A percentile compares a stretch with the other conserved stretches of the same genome.
Conservation (phyloP, 2,888 invertebrate species). For the Scaeva pyrastri region DNA sequence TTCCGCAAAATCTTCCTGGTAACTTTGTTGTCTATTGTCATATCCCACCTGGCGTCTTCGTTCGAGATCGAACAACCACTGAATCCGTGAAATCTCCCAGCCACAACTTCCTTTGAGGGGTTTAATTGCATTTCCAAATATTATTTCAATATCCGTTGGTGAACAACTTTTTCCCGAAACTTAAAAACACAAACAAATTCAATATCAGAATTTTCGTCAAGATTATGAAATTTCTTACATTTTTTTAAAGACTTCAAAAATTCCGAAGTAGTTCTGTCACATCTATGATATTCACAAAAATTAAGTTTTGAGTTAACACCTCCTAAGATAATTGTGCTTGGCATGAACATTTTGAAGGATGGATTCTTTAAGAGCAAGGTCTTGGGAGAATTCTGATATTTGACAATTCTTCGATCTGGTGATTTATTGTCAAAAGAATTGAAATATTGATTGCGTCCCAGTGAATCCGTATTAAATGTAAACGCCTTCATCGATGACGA, state of each 20-base stretch:
- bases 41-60: slow-evolving; percentile 15
- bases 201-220: background rate
- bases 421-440: slow-evolving; percentile 6
- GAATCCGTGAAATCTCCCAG: slow-evolving; percentile 69
- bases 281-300: slow-evolving; percentile 4
- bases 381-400: slow-evolving; percentile 5
- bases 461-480: slow-evolving; percentile 47
- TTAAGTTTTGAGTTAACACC: slow-evolving; percentile 40
- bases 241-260: slow-evolving; percentile 29
- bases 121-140: slow-evolving; percentile 54
- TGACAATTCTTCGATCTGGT: slow-evolving; percentile 38
- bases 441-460: slow-evolving; percentile 48
- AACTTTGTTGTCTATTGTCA: background rate
- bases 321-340: slow-evolving; percentile 36
- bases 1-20: slow-evolving; percentile 48
- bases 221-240: slow-evolving; percentile 19
- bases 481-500: slow-evolving; percentile 63
- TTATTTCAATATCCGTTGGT: slow-evolving; percentile 59
- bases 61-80: slow-evolving; percentile 71
- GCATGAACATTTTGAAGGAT: background rate
- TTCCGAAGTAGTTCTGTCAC: slow-evolving; percentile 12
- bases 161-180: slow-evolving; percentile 47
- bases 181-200: slow-evolving; percentile 2
- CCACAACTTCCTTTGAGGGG: slow-evolving; percentile 21
- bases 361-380: slow-evolving; percentile 41